These are phyloP conservation scores for Lagria hirta DNA, from an alignment of 2,888 invertebrate genomes.

Conservation along the genomic window DNA sequence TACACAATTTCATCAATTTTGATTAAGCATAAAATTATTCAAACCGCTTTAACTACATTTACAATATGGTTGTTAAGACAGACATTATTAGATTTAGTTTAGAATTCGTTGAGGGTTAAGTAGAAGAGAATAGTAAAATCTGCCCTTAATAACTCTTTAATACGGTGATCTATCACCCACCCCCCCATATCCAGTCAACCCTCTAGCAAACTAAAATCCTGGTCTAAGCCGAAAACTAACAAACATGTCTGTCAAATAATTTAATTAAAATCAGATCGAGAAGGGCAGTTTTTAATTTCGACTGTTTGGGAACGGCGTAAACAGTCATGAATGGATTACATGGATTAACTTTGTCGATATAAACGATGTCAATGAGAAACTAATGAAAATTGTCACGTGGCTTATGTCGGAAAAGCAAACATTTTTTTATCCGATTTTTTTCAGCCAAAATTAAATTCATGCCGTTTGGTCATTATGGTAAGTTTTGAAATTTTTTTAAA, in stretches of 20 bases:
- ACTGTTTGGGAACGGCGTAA: conserved; percentile 24
- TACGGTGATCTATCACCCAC: conserved; percentile 44
- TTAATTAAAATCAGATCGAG: conserved; percentile 49
- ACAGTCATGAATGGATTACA: conserved; percentile 22
- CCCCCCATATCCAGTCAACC: conserved; percentile 34
- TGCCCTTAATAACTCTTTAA: conserved; percentile 47
- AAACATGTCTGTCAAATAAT: conserved; percentile 47
- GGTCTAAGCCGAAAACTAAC: conserved; percentile 41
- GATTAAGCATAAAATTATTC: too few species aligned
- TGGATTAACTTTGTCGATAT: conserved; percentile 21
- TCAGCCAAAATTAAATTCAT: too few species aligned
- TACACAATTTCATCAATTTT: too few species aligned
- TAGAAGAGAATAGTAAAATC: conserved; percentile 31
- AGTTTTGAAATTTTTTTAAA: too few species aligned
- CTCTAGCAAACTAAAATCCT: conserved; percentile 38
- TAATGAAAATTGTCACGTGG: too few species aligned
- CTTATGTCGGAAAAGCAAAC: too few species aligned
- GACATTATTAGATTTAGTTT: conserved; percentile 31
- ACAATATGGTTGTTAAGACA: conserved; percentile 16
- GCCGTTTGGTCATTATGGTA: too few species aligned
- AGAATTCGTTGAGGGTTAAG: conserved; percentile 33
- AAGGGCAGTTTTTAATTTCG: conserved; percentile 50
- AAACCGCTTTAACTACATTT: too few species aligned
- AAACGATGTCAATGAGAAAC: conserved; percentile 18
- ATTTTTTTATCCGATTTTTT: too few species aligned